Percentiles rank a stretch among this genome's conserved stretches.
Conservation (phyloP, 2,797 vertebrate species). For the Dromococcyx pavoninus region DNA sequence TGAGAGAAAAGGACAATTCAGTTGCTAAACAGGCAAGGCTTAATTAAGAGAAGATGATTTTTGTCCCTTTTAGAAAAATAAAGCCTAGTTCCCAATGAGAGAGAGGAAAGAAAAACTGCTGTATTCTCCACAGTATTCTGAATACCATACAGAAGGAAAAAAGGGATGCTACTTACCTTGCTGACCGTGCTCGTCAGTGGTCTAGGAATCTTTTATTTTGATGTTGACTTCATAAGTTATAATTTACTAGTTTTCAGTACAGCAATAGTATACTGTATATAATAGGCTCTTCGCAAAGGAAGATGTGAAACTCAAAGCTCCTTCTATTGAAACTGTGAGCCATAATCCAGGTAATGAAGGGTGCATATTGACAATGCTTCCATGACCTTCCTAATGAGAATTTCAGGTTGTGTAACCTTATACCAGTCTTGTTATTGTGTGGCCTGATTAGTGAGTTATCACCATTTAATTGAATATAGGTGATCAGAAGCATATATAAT, state of each 20-base stretch:
- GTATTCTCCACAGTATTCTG: not conserved
- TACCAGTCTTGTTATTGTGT: not conserved
- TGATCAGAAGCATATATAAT: conserved; percentile 31
- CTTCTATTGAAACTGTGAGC: conserved; percentile 44
- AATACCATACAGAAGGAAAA: not conserved
- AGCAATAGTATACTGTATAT: not conserved
- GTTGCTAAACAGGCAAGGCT: not conserved
- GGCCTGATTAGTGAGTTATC: conserved; percentile 58
- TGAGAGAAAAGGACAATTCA: not conserved
- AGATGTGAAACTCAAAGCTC: not conserved
- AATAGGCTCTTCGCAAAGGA: not conserved
- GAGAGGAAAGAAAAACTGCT: not conserved
- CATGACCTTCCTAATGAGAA: conserved; percentile 43
- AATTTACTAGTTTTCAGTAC: not conserved
- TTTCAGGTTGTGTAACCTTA: conserved; percentile 33
- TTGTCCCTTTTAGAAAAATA: not conserved
- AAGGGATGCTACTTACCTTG: not conserved
- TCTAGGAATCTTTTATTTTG: not conserved
- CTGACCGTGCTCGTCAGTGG: not conserved
- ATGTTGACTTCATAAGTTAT: not conserved
- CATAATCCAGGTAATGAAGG: conserved; percentile 35
- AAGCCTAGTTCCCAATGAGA: not conserved
- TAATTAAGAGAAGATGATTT: not conserved
- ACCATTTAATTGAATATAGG: conserved; percentile 42
- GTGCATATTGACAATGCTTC: not conserved